Base-by-base conservation (phyloP, 2,113 vertebrate genomes). In the Cyanistes caeruleus region DNA sequence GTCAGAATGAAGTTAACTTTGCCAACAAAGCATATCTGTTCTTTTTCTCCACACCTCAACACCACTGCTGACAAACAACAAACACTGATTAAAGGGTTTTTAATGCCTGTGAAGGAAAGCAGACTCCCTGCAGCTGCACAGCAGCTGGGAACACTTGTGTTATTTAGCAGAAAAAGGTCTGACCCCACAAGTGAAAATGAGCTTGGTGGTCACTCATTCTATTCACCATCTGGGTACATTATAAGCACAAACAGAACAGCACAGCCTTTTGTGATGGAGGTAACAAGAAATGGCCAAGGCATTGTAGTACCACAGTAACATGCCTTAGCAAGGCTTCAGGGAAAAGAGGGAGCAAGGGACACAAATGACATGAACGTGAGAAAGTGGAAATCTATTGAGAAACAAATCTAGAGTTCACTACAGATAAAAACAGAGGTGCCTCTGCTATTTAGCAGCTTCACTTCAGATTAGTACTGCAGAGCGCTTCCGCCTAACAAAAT, bases 131-230 rank as follows among this genome's bases (percentile, higher is more conserved):
- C 98, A 98, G 98, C 97, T 98, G 98, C 95, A 97, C 51, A 75
- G 91, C 97, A 98, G 97, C 98, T 98, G 98, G 97, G 97, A 97
- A 91, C 93, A 97, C 97, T 98, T 98, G 96, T 97, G 96, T 97
- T 97, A 95, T 98, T 97, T 96, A 96, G 95, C 95, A 87, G 97
- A 90, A 93, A 98, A 97, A 95, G 95, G 94, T 93, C 97, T 97
- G 95, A 98, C 97, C 97, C 81, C 87, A 96, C 96, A 97, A 94
- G 92, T 96, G 95, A 97, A 96, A 96, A 97, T 95, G 96, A 95
- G 97, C 97, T 96, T 94, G 93, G 89, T 97, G 93, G 95, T 96
- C 96, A 97, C 82, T 95, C 90, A 86, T 75, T 95, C 92, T 86
- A 70, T 85, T 82, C 85, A 70, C 84, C 79, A 74, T 91, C 90